phyloP scores from a whole-genome alignment of 2,888 invertebrate genomes.

The Seira ritae region DNA sequence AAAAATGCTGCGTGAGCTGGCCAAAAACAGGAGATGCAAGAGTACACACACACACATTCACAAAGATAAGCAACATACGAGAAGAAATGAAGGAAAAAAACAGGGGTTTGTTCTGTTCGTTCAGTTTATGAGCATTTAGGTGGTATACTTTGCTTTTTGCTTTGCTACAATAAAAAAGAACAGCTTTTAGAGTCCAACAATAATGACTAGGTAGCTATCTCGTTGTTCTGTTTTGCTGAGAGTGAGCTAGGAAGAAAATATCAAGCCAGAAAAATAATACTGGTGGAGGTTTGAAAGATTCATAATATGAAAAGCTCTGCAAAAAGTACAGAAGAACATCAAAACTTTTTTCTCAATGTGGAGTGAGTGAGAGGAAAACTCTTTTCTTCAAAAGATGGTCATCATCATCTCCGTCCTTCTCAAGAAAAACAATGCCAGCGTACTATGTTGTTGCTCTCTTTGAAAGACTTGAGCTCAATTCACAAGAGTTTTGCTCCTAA shows the following conservation, averaged over 20 bases:
- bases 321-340: not conserved
- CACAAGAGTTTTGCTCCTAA: conserved; percentile 11
- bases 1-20: not conserved
- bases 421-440: not conserved
- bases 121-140: conserved; percentile 7
- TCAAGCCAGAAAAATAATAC: not conserved
- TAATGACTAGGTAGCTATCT: not conserved
- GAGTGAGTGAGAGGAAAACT: not conserved
- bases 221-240: not conserved
- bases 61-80: not conserved
- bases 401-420: conserved; percentile 36
- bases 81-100: not conserved
- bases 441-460: not conserved
- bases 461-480: not conserved
- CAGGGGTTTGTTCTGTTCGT: not conserved
- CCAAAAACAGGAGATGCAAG: not conserved
- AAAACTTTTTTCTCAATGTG: conserved; percentile 30
- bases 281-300: not conserved
- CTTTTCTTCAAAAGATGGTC: conserved; percentile 29
- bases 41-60: conserved; percentile 2
- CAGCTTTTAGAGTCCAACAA: not conserved
- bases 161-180: not conserved
- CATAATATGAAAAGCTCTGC: not conserved
- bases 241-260: not conserved
- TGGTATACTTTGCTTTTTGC: not conserved